These are phyloP conservation scores for Daphoenositta chrysoptera DNA, from an alignment of 2,113 vertebrate species.

Conservation along the genomic window DNA sequence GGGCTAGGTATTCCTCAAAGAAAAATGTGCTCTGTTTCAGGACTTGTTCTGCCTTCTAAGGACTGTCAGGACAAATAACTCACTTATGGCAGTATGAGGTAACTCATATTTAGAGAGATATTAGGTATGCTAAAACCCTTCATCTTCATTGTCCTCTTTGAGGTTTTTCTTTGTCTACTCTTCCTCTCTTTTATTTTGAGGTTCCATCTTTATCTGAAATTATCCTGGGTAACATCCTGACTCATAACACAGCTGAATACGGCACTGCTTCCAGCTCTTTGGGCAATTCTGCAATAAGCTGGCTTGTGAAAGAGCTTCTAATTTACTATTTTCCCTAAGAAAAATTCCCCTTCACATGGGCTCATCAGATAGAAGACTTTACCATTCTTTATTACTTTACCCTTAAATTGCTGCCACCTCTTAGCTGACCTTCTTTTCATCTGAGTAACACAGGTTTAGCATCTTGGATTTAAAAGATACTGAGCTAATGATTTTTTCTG, in stretches of 20 bases:
- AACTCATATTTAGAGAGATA: not conserved
- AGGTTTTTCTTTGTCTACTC: not conserved
- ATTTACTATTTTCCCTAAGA: not conserved
- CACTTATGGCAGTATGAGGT: not conserved
- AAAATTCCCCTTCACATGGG: not conserved
- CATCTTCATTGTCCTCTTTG: not conserved
- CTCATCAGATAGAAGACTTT: not conserved
- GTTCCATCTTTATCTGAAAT: not conserved
- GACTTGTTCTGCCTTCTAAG: not conserved
- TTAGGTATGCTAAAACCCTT: not conserved
- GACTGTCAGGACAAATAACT: not conserved
- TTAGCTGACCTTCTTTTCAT: not conserved
- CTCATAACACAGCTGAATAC: not conserved
- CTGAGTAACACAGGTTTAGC: not conserved
- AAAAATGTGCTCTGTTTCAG: not conserved
- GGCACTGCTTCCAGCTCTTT: not conserved
- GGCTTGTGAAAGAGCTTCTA: not conserved
- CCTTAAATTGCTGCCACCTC: not conserved
- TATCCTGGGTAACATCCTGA: not conserved
- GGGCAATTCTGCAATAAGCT: not conserved
- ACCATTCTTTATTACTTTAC: not conserved
- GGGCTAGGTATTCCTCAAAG: not conserved
- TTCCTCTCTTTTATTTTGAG: not conserved
- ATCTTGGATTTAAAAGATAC: not conserved
- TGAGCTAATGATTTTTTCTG: not conserved